Conservation (phyloP, 2,888 invertebrate species). For the Drosophila parthenogenetica region DNA sequence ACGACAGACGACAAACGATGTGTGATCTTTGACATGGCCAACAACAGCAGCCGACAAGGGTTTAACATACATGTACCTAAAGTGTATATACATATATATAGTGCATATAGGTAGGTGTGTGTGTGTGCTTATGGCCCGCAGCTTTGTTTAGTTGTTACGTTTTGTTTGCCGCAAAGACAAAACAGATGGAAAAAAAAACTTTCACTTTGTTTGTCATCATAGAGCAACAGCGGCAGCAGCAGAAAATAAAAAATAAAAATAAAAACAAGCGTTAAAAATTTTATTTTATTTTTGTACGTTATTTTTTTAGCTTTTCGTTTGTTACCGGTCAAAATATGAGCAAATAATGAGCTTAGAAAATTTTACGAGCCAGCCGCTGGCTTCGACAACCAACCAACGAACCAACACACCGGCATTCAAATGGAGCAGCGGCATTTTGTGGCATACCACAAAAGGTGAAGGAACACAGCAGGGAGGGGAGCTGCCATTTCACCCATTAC, state of each 20-base stretch:
- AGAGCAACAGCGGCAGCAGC: constrained; percentile 48
- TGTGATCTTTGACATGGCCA: constrained; percentile 69
- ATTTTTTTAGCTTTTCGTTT: constrained; percentile 13
- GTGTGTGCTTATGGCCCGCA: constrained; percentile 61
- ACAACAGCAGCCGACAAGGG: constrained; percentile 29
- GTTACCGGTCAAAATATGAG: constrained; percentile 57
- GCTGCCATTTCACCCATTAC: constrained; percentile 56
- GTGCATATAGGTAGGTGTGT: constrained; percentile 18
- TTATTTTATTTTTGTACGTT: constrained; percentile 48
- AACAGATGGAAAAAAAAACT: constrained; percentile 64
- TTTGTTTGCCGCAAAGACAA: constrained; percentile 66
- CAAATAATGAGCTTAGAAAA: constrained; percentile 80
- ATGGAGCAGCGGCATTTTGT: constrained; percentile 43
- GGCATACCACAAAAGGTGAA: constrained; percentile 54
- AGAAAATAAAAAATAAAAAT: constrained; percentile 30
- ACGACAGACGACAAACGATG: constrained; percentile 1
- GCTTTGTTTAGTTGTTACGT: constrained; percentile 77
- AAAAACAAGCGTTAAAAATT: constrained; percentile 61
- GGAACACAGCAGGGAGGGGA: neutral
- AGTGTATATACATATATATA: constrained; percentile 1
- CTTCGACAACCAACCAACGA: neutral
- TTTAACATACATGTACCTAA: constrained; percentile 11
- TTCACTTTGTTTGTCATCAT: constrained; percentile 77
- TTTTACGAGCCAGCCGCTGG: constrained; percentile 55
- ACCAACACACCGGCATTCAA: constrained; percentile 32